phyloP scores from a whole-genome alignment of 1,140 invertebrate species.

The Trichonephila inaurata region DNA sequence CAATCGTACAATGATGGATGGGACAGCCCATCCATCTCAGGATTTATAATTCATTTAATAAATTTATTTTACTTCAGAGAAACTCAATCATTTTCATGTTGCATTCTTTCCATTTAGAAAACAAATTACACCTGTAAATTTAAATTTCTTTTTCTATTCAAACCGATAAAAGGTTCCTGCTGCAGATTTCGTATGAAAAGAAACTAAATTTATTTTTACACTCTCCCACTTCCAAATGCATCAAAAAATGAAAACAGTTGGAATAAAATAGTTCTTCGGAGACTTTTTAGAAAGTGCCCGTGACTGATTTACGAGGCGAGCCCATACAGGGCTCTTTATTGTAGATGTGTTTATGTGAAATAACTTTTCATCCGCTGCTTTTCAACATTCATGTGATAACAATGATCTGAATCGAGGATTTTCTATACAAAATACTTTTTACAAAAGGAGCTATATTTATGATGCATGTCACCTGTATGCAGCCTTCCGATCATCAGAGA shows the following conservation, averaged over 20 bases:
- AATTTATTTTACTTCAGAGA: too few species aligned
- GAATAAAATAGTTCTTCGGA: background rate
- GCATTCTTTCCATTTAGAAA: too few species aligned
- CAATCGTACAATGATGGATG: too few species aligned
- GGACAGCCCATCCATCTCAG: too few species aligned
- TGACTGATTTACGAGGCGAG: background rate
- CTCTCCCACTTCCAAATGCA: too few species aligned
- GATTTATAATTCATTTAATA: too few species aligned
- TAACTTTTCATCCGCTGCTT: background rate
- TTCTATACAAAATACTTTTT: background rate
- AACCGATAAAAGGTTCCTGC: too few species aligned
- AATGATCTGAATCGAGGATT: background rate
- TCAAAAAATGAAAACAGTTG: background rate
- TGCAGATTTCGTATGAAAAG: too few species aligned
- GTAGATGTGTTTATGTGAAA: background rate
- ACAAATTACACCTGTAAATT: too few species aligned
- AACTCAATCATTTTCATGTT: too few species aligned
- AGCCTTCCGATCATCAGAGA: background rate
- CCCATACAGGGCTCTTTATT: background rate
- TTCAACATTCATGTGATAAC: background rate
- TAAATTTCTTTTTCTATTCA: too few species aligned
- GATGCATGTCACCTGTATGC: background rate
- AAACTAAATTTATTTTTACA: too few species aligned
- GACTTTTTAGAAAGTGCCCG: background rate
- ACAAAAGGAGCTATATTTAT: background rate